These are phyloP conservation scores for Ophion costatus DNA, from an alignment of 2,888 invertebrate genomes.

Conservation along the genomic window DNA sequence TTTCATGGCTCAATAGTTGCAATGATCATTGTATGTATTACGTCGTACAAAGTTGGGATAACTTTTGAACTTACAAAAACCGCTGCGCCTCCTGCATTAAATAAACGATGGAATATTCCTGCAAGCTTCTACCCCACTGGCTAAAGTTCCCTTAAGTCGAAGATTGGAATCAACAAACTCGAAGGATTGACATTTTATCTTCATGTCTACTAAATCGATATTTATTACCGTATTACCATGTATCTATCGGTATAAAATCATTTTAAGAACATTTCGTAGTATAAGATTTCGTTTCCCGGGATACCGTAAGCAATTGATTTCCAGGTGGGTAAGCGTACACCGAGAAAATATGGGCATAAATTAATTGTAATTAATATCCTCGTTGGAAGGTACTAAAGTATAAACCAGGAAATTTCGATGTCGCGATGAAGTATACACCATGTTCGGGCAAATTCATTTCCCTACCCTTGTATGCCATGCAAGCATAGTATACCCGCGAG, in stretches of 20 bases:
- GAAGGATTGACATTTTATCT: neutral
- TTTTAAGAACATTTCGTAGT: slow-evolving; percentile 8
- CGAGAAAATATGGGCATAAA: neutral
- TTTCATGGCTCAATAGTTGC: too few relatives aligned
- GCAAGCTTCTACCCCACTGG: neutral
- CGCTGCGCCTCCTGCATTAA: too few relatives aligned
- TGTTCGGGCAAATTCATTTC: slow-evolving; percentile 38
- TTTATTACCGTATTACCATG: neutral
- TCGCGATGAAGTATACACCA: slow-evolving; percentile 23
- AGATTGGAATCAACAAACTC: neutral
- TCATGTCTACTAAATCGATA: neutral
- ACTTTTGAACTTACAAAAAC: too few relatives aligned
- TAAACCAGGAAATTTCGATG: slow-evolving; percentile 53
- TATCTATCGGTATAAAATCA: neutral
- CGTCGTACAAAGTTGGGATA: too few relatives aligned
- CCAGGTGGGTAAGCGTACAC: slow-evolving; percentile 27
- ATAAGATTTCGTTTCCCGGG: slow-evolving; percentile 21
- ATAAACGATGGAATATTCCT: neutral
- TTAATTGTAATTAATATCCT: slow-evolving; percentile 52
- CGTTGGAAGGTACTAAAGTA: slow-evolving; percentile 23
- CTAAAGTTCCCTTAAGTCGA: neutral
- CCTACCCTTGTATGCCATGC: slow-evolving; percentile 12
- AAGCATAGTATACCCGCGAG: slow-evolving; percentile 6
- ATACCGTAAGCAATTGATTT: slow-evolving; percentile 25
- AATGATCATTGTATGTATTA: too few relatives aligned